phyloP scores from a whole-genome alignment of 2,113 vertebrate species.

The Urocolius indicus region DNA sequence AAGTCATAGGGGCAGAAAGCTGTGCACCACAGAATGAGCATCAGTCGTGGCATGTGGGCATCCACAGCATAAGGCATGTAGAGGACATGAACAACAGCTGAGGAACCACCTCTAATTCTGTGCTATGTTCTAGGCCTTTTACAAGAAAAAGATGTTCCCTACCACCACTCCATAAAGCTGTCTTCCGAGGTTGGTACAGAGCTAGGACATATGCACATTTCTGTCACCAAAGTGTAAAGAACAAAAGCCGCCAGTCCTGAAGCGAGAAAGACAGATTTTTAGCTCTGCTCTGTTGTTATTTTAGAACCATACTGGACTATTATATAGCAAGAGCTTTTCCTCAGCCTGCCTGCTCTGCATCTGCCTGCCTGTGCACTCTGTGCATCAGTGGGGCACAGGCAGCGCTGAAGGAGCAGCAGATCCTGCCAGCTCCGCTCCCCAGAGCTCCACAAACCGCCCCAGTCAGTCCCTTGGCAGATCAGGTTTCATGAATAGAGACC shows the following conservation, averaged over 20 bases:
- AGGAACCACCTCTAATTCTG: background rate
- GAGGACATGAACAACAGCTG: background rate
- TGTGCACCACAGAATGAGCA: too few relatives aligned
- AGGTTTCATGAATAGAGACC: background rate
- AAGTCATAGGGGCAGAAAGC: background rate
- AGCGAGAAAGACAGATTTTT: background rate
- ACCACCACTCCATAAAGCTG: background rate
- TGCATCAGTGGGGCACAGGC: background rate
- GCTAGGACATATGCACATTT: rapidly evolving
- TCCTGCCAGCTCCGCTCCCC: background rate
- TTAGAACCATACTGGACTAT: background rate
- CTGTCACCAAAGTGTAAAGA: background rate
- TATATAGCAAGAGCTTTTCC: rapidly evolving
- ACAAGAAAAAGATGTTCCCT: background rate
- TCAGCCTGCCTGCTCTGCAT: background rate
- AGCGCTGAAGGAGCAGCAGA: too few relatives aligned
- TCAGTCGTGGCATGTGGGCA: rapidly evolving
- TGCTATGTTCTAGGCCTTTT: background rate
- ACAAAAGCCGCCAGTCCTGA: background rate
- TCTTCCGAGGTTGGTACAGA: background rate
- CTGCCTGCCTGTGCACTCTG: background rate
- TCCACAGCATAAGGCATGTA: rapidly evolving
- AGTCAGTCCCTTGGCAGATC: background rate
- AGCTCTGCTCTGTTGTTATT: background rate
- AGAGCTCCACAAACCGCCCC: background rate